A percentile compares a stretch with the other conserved stretches of the same genome.
Evolutionary conservation across 2,113 vertebrate species (phyloP).

Genomic region (Actinemys pallida): DNA sequence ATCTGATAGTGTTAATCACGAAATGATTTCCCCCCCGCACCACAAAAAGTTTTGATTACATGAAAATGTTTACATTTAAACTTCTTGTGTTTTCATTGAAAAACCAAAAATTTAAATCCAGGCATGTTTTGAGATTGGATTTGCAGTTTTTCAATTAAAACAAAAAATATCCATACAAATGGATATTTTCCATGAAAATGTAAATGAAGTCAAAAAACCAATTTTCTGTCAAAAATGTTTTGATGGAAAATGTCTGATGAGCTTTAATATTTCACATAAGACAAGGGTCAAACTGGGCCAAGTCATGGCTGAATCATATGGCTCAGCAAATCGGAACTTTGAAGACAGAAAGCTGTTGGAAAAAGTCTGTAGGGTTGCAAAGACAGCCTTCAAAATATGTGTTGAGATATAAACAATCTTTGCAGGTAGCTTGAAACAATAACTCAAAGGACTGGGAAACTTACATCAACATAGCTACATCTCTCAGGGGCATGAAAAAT

Average conservation of each 20-base stretch:
- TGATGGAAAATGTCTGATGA: neutral
- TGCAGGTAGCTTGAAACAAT: neutral
- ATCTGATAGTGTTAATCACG: neutral
- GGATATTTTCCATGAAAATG: accelerated
- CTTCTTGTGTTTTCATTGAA: neutral
- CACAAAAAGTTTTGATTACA: neutral
- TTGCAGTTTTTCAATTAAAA: neutral
- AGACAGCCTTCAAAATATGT: neutral
- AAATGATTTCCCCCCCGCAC: neutral
- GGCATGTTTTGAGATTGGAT: neutral
- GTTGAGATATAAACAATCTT: neutral
- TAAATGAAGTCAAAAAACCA: neutral
- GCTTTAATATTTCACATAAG: neutral
- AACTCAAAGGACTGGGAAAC: neutral
- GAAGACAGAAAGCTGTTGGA: neutral
- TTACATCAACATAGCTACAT: neutral
- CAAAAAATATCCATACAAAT: neutral
- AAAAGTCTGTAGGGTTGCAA: neutral
- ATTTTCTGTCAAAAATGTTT: neutral
- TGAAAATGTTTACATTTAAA: neutral
- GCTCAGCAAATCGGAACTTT: neutral
- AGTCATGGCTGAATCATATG: neutral
- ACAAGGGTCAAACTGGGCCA: neutral
- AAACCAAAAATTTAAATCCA: neutral
- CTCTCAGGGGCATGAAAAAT: neutral